Base-by-base conservation (phyloP, 1,140 invertebrate genomes). In the Drosophila ananassae region DNA sequence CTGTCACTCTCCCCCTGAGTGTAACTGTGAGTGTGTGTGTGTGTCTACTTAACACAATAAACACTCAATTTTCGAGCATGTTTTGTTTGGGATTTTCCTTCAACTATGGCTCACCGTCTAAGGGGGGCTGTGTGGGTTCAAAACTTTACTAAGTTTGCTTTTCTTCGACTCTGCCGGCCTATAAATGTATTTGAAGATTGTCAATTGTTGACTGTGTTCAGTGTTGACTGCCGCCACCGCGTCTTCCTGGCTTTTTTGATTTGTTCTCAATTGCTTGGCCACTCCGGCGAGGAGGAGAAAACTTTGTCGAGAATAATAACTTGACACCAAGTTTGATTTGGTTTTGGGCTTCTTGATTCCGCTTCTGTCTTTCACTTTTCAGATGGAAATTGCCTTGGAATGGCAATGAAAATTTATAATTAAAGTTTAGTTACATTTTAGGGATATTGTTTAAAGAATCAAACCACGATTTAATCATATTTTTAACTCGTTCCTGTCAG, bases 41-140 rank as follows among this genome's bases (percentile, higher is more conserved):
- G 60, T 76, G 78, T 64, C 78, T 87, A 82, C 82, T 87, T 87
- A 87, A 87, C 82, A 89, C 79, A 87, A 87, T 87, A 87, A 87
- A 87, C 82, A 87, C 82, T 87, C 83, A 87, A 89, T 87, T 87
- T 89, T 87, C 71, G 77, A 89, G 82, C 83, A 89, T 87, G 82
- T 89, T 87, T 87, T 87, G 83, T 87, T 87, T 89, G 82, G 83
- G 71, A 87, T 89, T 87, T 81, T 39, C 53, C 69, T 55, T 61
- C 56, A 68, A 77, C 74, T 67, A 82, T 61, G 52, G 53, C 62
- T 41, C 25, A 7, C 39, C n/a, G 39, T 44, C 6, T 30, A n/a
- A 37, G 46, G n/a, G 10, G 51, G 17, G 17, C 17, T 17, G 17
- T 24, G 3, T 37, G 34, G 64, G 50, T 24, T 71, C 22, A 47